Evolutionary conservation across 2,797 vertebrate genomes (phyloP), one percentile per base, ranked within the genome.

Genomic region (Triplophysa yarkandensis): DNA sequence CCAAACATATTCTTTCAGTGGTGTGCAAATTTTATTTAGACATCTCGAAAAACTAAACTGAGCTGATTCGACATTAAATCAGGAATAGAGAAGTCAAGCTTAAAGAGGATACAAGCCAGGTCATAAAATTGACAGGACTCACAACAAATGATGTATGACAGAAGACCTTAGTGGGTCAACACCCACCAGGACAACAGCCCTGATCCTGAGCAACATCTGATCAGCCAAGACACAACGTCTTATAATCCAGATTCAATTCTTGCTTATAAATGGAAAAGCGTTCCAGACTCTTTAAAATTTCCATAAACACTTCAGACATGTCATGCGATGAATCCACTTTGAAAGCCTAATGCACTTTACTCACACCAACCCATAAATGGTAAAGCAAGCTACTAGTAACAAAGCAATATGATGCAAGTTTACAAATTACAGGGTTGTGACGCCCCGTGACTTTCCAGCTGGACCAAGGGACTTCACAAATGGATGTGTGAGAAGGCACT

Each of bases 261-360:
- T 7, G 57, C 43, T 67, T 30, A 34, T 17, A 50, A 48, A 63
- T 36, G 34, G 0, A 1, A 3, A 39, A 9, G 14, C 21, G 57
- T 41, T 30, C 41, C 67, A 54, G 73, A 65, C 46, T 64, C 70
- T 57, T 76, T 83, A 81, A 85, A 52, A 79, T 85, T 85, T 83
- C 87, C 87, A 90, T 85, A 92, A 92, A 92, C 90, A 91, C 88
- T 87, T 60, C 78, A 81, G 88, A 91, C 91, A 90, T 87, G 85
- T 89, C 76, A 34, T 83, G 83, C 86, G 84, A 83, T 85, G 87
- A 91, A 91, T 90, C 90, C 86, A 88, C 84, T 89, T 89, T 89
- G 36, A 85, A 86, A 83, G 88, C 88, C 86, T 89, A 87, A 88
- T 86, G 85, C 19, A 27, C 84, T 68, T 21, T 71, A 21, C 61